Conservation (phyloP, 2,888 invertebrate genomes). For the Pammene fasciana region DNA sequence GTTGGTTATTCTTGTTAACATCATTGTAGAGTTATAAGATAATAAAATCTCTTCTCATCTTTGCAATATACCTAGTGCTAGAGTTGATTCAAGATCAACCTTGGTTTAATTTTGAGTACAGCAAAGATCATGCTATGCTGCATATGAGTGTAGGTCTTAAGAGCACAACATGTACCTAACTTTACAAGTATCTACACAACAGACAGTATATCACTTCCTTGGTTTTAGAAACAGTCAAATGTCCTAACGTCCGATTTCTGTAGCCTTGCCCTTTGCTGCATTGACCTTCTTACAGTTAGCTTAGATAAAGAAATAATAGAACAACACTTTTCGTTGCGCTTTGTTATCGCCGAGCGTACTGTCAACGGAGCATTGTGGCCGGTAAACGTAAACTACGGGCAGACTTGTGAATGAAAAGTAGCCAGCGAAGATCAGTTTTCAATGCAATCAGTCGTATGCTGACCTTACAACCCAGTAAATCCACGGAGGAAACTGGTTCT, state of each 20-base stretch:
- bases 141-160: too few relatives aligned
- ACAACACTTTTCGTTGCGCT: slow-evolving; percentile 25
- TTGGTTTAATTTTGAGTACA: background rate
- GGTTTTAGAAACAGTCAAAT: too few relatives aligned
- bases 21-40: too few relatives aligned
- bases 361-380: slow-evolving; percentile 16
- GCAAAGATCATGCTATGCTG: too few relatives aligned
- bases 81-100: too few relatives aligned
- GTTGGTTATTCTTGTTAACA: too few relatives aligned
- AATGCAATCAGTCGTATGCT: background rate
- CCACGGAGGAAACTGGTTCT: too few relatives aligned
- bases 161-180: too few relatives aligned
- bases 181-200: background rate
- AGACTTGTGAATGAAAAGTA: background rate
- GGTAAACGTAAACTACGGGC: slow-evolving; percentile 5
- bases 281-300: background rate
- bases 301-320: slow-evolving; percentile 15
- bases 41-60: too few relatives aligned
- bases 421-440: background rate
- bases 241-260: background rate
- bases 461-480: too few relatives aligned
- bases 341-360: slow-evolving; percentile 16
- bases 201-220: background rate
- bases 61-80: too few relatives aligned
- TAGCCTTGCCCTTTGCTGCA: background rate